phyloP scores from a whole-genome alignment of 2,113 vertebrate genomes.

The Hystrix cristata region DNA sequence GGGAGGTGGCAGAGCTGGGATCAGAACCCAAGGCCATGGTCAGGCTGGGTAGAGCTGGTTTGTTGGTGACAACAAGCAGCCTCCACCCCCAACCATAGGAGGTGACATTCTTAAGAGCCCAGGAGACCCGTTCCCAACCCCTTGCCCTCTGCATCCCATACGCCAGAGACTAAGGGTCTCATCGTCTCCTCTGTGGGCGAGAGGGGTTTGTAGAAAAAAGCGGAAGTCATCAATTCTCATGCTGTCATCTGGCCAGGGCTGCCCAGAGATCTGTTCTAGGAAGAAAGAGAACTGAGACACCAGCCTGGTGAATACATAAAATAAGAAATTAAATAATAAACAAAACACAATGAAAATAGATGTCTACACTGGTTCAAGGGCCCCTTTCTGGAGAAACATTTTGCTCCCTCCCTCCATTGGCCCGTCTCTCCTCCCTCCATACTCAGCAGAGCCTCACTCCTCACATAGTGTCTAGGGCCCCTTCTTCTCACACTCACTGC shows the following conservation, averaged over 20 bases:
- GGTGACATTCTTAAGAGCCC: background rate
- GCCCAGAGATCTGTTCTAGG: background rate
- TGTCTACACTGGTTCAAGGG: background rate
- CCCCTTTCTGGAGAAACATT: background rate
- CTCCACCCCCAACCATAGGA: background rate
- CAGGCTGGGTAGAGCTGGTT: too few relatives aligned
- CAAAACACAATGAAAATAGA: background rate
- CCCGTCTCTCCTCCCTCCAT: background rate
- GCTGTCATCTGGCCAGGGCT: background rate
- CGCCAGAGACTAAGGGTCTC: background rate
- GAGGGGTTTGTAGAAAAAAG: background rate
- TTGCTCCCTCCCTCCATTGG: background rate
- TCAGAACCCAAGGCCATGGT: background rate
- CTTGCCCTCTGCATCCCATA: background rate
- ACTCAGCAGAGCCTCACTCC: background rate
- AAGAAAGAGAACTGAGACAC: background rate
- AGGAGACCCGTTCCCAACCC: background rate
- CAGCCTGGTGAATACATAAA: background rate
- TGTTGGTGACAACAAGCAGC: background rate
- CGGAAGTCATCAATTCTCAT: background rate
- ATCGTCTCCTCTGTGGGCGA: background rate
- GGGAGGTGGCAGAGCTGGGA: background rate
- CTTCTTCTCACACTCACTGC: background rate
- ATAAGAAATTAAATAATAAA: background rate
- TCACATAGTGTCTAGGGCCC: background rate